phyloP scores from a whole-genome alignment of 2,888 invertebrate genomes.

The Acronicta psi region DNA sequence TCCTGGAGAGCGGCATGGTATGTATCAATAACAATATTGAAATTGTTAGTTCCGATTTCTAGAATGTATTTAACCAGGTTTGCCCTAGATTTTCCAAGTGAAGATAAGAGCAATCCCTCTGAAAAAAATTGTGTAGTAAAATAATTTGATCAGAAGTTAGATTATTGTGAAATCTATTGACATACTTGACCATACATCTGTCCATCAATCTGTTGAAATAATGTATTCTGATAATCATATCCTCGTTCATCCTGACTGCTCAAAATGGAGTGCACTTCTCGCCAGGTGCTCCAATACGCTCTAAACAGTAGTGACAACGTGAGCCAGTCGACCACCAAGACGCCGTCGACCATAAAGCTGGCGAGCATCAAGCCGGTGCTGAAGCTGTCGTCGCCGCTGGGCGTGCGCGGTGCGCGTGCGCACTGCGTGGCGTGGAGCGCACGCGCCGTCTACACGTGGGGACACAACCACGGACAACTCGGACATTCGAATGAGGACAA shows the following conservation, averaged over 20 bases:
- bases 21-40: not conserved
- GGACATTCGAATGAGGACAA: constrained; percentile 90
- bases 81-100: no score
- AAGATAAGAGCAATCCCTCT: no score
- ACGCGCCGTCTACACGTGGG: constrained; percentile 93
- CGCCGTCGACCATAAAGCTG: constrained; percentile 72
- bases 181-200: no score
- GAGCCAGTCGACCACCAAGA: constrained; percentile 76
- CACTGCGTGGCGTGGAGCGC: constrained; percentile 92
- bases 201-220: no score
- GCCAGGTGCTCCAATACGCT: constrained; percentile 81
- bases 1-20: constrained; percentile 90
- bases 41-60: no score
- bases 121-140: no score
- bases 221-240: no score
- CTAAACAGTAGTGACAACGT: constrained; percentile 75
- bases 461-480: constrained; percentile 94
- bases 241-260: no score
- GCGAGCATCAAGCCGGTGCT: constrained; percentile 74
- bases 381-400: constrained; percentile 75
- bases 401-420: constrained; percentile 91
- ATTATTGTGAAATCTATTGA: no score
- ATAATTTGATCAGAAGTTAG: no score
- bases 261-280: no score
- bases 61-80: no score